These are phyloP conservation scores for Oegoconia quadripuncta DNA, from an alignment of 2,888 invertebrate genomes.

Conservation along the genomic window DNA sequence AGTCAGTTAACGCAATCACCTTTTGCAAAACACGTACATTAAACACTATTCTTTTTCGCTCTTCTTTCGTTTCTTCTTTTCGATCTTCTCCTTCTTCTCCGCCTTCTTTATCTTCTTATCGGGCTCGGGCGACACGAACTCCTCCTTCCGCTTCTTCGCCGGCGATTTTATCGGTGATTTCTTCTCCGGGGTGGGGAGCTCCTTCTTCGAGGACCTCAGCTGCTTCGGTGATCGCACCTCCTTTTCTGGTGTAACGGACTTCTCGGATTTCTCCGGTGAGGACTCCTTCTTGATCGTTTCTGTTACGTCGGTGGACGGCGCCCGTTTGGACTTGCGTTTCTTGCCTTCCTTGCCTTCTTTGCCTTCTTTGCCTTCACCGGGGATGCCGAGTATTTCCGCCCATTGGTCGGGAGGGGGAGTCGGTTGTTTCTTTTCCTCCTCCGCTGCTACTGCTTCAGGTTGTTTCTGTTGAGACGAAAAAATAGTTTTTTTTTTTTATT, in stretches of 20 bases:
- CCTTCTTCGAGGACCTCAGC: slow-evolving; percentile 57
- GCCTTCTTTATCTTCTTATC: slow-evolving; percentile 35
- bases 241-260: slow-evolving; percentile 38
- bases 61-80: slow-evolving; percentile 53
- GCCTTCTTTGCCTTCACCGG: slow-evolving; percentile 41
- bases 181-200: slow-evolving; percentile 38
- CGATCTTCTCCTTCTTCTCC: slow-evolving; percentile 38
- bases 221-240: slow-evolving; percentile 51
- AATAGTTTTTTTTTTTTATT: not conserved
- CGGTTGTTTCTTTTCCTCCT: slow-evolving; percentile 63
- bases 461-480: slow-evolving; percentile 17
- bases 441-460: slow-evolving; percentile 24
- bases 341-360: not conserved
- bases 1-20: slow-evolving; percentile 5
- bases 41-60: slow-evolving; percentile 73
- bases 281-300: not conserved
- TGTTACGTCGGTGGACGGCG: not conserved
- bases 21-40: slow-evolving; percentile 55
- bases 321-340: not conserved
- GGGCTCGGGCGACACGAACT: slow-evolving; percentile 42
- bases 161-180: slow-evolving; percentile 51
- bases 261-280: slow-evolving; percentile 22
- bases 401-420: slow-evolving; percentile 71
- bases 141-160: slow-evolving; percentile 56
- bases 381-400: slow-evolving; percentile 71